A percentile compares a stretch with the other conserved stretches of the same genome.
These are phyloP conservation scores for Phoxinus phoxinus DNA, from an alignment of 2,113 vertebrate species.

Conservation along the genomic window DNA sequence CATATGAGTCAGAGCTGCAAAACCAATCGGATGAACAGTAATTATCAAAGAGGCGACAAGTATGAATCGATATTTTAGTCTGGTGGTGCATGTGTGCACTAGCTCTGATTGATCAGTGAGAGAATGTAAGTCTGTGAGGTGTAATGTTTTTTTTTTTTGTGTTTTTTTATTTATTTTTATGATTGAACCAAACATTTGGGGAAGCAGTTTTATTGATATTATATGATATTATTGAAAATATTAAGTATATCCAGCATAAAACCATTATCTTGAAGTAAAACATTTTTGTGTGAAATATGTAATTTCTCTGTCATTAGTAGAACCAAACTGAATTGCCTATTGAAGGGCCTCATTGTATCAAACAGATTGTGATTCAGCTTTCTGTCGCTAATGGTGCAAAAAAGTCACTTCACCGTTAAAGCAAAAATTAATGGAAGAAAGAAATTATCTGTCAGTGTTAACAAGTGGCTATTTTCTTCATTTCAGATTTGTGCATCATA, in stretches of 20 bases:
- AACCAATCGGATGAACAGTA: not conserved
- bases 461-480: not conserved
- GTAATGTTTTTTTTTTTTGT: not conserved
- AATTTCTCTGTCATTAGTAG: too few relatives aligned
- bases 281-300: not conserved
- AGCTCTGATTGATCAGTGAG: not conserved
- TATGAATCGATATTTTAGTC: conserved; percentile 11
- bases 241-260: too few relatives aligned
- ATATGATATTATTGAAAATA: too few relatives aligned
- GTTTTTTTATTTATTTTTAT: too few relatives aligned
- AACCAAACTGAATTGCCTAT: too few relatives aligned
- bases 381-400: too few relatives aligned
- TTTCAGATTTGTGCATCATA: not conserved
- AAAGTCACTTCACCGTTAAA: too few relatives aligned
- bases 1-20: conserved; percentile 1
- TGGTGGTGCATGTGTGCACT: not conserved
- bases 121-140: not conserved
- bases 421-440: too few relatives aligned
- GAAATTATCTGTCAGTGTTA: not conserved
- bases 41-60: not conserved
- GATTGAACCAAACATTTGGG: not conserved
- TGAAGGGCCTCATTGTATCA: too few relatives aligned
- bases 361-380: too few relatives aligned
- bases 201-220: not conserved
- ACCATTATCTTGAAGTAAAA: not conserved